phyloP scores from a whole-genome alignment of 2,888 invertebrate species.

The Hemithea aestivaria region DNA sequence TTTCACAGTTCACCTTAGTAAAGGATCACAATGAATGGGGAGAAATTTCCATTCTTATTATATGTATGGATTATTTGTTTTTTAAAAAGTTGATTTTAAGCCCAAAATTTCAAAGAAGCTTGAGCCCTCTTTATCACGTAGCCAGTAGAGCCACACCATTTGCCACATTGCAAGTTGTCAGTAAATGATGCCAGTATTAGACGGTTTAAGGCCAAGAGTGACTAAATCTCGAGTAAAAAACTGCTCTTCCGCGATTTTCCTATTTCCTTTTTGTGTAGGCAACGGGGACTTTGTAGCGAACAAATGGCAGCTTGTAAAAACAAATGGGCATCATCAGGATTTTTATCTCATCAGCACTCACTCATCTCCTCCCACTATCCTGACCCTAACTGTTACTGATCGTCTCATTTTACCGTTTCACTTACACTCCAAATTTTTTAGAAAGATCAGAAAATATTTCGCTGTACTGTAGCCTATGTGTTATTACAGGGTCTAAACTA shows the following conservation, averaged over 20 bases:
- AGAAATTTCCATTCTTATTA: too few species aligned
- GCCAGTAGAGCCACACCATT: neutral
- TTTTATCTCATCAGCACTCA: conserved; percentile 19
- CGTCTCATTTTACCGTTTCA: neutral
- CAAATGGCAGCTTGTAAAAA: conserved; percentile 23
- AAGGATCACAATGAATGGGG: too few species aligned
- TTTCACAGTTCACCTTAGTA: too few species aligned
- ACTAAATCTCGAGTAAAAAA: conserved; percentile 10
- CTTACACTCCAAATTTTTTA: neutral
- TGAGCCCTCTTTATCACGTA: too few species aligned
- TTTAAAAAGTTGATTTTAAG: too few species aligned
- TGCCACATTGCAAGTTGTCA: conserved; percentile 7
- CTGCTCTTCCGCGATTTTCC: conserved; percentile 4
- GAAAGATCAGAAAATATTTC: too few species aligned
- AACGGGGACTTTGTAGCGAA: conserved; percentile 14
- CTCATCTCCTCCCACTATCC: conserved; percentile 9
- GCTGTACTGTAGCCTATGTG: too few species aligned
- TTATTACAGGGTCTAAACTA: too few species aligned
- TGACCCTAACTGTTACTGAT: conserved; percentile 1
- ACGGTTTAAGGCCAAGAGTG: conserved; percentile 6
- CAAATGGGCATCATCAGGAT: conserved; percentile 24
- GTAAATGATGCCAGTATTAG: conserved; percentile 8
- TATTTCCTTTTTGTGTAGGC: conserved; percentile 13
- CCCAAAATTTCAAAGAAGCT: too few species aligned
- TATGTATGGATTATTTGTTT: too few species aligned